phyloP scores from a whole-genome alignment of 2,113 vertebrate species.

The Muntiacus muntjak region DNA sequence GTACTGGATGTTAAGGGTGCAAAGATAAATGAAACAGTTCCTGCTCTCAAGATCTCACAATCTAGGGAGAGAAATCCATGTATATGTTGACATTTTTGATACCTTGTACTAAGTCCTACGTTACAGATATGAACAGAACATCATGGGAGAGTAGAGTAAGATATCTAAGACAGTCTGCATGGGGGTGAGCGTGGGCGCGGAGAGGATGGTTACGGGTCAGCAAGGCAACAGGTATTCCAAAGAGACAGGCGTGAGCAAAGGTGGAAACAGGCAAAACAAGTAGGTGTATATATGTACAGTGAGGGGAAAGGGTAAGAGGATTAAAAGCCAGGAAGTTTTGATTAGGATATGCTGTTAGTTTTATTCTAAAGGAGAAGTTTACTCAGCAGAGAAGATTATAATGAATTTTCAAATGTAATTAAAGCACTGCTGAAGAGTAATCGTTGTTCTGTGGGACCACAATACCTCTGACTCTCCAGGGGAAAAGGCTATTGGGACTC shows the following conservation, averaged over 20 bases:
- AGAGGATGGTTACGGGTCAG: background rate
- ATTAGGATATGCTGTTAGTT: background rate
- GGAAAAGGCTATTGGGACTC: background rate
- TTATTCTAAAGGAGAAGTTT: background rate
- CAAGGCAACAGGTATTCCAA: background rate
- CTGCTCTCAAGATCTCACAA: background rate
- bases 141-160: background rate
- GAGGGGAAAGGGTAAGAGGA: background rate
- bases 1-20: background rate
- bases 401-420: background rate
- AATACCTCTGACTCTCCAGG: background rate
- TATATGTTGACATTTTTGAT: background rate
- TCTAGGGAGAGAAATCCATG: background rate
- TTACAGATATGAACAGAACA: background rate
- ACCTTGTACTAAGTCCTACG: background rate
- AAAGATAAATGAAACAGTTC: background rate
- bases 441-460: background rate
- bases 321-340: background rate
- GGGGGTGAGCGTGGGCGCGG: rapidly evolving
- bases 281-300: background rate
- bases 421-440: background rate
- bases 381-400: background rate
- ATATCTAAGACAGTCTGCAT: background rate
- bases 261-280: background rate
- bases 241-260: background rate